Conservation (phyloP, 2,797 vertebrate genomes). For the Tangara arthus region DNA sequence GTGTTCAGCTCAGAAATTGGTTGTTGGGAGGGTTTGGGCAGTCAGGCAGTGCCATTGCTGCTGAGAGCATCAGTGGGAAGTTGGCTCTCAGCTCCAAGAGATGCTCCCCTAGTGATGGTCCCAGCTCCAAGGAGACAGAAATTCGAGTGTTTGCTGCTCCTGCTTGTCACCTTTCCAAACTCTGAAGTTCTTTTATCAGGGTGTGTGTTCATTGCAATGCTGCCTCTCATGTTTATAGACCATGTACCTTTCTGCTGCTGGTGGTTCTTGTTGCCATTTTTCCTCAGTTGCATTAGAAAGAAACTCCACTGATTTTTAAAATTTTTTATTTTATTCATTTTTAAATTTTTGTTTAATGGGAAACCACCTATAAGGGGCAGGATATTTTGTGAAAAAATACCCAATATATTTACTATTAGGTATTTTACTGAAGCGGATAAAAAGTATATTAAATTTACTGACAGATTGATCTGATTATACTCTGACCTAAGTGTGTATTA, state of each 20-base stretch:
- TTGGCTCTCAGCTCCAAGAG: background rate
- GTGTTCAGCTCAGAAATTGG: background rate
- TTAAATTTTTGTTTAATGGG: background rate
- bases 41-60: background rate
- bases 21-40: fast-evolving
- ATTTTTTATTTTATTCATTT: too few species aligned
- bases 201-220: background rate
- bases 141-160: background rate
- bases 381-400: background rate
- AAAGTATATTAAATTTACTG: background rate
- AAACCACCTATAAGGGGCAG: background rate
- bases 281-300: background rate
- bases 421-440: background rate
- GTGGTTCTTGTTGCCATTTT: background rate
- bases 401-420: background rate
- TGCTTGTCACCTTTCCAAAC: background rate
- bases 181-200: background rate
- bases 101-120: fast-evolving
- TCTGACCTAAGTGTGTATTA: background rate
- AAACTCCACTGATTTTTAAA: background rate
- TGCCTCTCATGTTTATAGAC: fast-evolving
- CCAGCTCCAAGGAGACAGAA: background rate
- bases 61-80: background rate
- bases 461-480: background rate
- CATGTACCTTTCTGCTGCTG: fast-evolving